Evolutionary conservation across 2,113 vertebrate species (phyloP).

Genomic region (Athene cunicularia): DNA sequence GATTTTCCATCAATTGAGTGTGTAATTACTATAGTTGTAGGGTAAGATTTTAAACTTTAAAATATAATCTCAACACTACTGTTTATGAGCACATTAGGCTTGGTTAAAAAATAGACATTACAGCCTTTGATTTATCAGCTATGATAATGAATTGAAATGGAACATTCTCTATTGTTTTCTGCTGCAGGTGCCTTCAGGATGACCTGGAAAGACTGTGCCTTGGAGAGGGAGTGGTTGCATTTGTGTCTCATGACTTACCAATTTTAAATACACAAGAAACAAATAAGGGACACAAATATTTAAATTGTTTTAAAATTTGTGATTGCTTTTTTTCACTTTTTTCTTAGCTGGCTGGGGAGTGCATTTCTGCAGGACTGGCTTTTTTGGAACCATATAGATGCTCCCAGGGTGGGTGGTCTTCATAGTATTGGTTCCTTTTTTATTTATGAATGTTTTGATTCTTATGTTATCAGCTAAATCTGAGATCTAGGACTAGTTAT

Average conservation of each 20-base stretch:
- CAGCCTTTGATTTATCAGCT: background rate
- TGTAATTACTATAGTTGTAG: background rate
- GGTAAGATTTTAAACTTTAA: conserved; percentile 1
- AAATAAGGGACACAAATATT: background rate
- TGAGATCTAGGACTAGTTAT: background rate
- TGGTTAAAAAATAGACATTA: background rate
- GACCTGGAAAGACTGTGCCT: background rate
- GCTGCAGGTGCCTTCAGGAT: background rate
- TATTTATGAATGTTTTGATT: background rate
- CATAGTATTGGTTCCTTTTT: background rate
- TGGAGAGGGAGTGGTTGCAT: background rate
- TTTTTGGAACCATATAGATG: background rate
- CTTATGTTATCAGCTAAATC: background rate
- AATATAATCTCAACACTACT: background rate
- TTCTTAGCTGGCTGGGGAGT: background rate
- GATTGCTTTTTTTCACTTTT: background rate
- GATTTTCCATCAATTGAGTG: background rate
- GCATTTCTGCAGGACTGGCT: background rate
- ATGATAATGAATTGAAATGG: background rate
- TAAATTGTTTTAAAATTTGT: background rate
- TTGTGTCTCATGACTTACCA: background rate
- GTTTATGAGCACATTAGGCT: background rate
- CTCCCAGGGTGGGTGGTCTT: background rate
- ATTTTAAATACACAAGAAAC: background rate
- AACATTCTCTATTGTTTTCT: background rate